phyloP scores from a whole-genome alignment of 2,888 invertebrate genomes.

The Athalia cordata region DNA sequence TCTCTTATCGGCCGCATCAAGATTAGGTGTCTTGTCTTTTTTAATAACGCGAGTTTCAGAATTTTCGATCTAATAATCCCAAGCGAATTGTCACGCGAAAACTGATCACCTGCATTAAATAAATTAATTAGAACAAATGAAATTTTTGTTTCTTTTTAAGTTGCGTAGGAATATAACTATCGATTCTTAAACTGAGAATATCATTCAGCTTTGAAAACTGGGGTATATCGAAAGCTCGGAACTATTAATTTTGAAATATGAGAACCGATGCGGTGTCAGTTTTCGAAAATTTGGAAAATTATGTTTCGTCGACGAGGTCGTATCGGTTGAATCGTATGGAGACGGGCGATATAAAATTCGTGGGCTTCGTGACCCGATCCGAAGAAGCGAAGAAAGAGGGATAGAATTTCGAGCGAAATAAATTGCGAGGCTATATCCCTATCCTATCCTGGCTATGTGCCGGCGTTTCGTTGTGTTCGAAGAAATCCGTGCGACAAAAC shows the following conservation, averaged over 20 bases:
- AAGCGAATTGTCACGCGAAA: too few species aligned
- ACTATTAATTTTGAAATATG: neutral
- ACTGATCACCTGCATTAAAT: too few species aligned
- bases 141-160: too few species aligned
- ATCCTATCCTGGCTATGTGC: neutral
- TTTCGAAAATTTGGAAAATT: neutral
- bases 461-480: too few species aligned
- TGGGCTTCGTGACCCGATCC: conserved; percentile 38
- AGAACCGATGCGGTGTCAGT: neutral
- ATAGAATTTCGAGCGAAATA: conserved; percentile 48
- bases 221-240: too few species aligned
- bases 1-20: neutral
- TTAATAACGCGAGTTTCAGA: too few species aligned
- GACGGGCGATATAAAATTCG: conserved; percentile 32
- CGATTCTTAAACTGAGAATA: too few species aligned
- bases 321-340: neutral
- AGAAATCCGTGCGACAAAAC: conserved; percentile 10
- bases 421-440: conserved; percentile 43
- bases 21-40: too few species aligned
- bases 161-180: too few species aligned
- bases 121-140: too few species aligned
- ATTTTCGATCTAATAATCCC: too few species aligned
- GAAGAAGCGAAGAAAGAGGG: conserved; percentile 12
- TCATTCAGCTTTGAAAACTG: too few species aligned
- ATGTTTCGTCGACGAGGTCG: neutral